These are phyloP conservation scores for Manduca sexta DNA, from an alignment of 1,140 invertebrate species.

Conservation along the genomic window DNA sequence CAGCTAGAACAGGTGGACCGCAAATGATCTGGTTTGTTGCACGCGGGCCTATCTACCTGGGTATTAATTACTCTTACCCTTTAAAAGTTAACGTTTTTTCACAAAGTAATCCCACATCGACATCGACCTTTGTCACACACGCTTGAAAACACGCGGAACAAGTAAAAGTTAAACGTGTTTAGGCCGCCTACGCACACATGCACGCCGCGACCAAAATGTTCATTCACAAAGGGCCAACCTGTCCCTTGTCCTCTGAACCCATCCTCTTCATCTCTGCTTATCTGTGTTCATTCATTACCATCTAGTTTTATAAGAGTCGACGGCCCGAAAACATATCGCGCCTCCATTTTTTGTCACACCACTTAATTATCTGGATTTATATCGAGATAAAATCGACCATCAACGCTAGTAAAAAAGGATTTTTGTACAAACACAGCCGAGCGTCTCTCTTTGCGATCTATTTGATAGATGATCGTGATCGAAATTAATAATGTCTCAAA, in stretches of 20 bases:
- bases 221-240: slow-evolving; percentile 43
- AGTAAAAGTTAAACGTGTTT: slow-evolving; percentile 9
- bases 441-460: slow-evolving; percentile 3
- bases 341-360: slow-evolving; percentile 70
- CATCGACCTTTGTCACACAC: slow-evolving; percentile 22
- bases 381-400: slow-evolving; percentile 63
- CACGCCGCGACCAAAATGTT: slow-evolving; percentile 19
- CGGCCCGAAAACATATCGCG: slow-evolving; percentile 63
- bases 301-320: slow-evolving; percentile 67
- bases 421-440: slow-evolving; percentile 20
- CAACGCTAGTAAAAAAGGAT: slow-evolving; percentile 44
- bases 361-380: slow-evolving; percentile 71
- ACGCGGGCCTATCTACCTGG: too few species aligned
- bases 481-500: too few species aligned
- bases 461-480: slow-evolving; percentile 8
- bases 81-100: background rate
- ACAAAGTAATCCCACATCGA: slow-evolving; percentile 12
- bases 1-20: too few species aligned
- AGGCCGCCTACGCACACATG: slow-evolving; percentile 15
- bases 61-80: background rate
- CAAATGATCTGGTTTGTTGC: too few species aligned
- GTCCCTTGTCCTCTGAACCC: slow-evolving; percentile 37
- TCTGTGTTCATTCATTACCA: slow-evolving; percentile 70
- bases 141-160: slow-evolving; percentile 21
- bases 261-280: slow-evolving; percentile 55